Evolutionary conservation across 2,113 vertebrate genomes (phyloP).

Genomic region (Geococcyx californianus): DNA sequence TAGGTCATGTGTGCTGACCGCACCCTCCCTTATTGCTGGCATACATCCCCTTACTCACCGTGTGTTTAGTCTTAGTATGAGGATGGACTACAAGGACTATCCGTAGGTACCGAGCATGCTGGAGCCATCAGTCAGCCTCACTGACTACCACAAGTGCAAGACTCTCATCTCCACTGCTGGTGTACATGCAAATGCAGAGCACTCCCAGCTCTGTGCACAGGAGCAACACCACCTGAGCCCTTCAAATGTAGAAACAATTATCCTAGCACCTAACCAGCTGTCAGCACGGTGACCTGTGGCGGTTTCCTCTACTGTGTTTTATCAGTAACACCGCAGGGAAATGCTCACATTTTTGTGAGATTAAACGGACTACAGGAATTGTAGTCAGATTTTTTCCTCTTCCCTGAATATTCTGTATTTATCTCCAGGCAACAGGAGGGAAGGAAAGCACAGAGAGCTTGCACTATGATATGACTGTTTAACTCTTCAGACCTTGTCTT

Average conservation of each 20-base stretch:
- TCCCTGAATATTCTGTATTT: not conserved
- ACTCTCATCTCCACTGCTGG: not conserved
- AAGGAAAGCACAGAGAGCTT: not conserved
- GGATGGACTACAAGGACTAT: not conserved
- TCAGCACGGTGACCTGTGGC: not conserved
- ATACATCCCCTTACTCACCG: accelerated
- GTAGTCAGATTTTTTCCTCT: not conserved
- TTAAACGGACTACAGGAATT: constrained; percentile 39
- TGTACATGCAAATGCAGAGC: not conserved
- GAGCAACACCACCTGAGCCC: not conserved
- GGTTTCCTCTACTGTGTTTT: not conserved
- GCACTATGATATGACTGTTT: constrained; percentile 4
- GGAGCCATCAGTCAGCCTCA: not conserved
- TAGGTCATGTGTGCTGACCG: accelerated
- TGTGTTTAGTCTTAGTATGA: accelerated
- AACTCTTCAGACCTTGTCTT: constrained; percentile 14
- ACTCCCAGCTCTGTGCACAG: not conserved
- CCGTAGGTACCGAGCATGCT: not conserved
- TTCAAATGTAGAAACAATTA: not conserved
- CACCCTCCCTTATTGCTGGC: not conserved
- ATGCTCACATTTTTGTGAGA: constrained; percentile 36
- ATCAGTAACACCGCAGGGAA: constrained; percentile 17
- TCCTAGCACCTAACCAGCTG: not conserved
- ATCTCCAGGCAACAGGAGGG: constrained; percentile 40
- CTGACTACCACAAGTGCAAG: not conserved